Conservation (phyloP, 2,113 vertebrate genomes). For the Ardeotis arabs region DNA sequence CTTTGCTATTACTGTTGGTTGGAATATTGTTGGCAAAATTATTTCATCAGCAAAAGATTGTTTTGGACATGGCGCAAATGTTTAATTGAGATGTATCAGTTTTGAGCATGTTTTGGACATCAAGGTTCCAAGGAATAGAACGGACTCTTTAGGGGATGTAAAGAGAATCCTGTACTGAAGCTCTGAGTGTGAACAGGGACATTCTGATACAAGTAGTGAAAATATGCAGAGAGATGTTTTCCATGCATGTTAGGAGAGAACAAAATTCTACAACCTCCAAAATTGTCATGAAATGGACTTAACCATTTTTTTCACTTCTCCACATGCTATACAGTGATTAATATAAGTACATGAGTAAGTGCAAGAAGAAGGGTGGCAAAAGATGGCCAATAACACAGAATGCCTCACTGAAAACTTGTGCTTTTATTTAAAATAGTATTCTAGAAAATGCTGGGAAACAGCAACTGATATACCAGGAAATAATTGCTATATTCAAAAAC, state of each 20-base stretch:
- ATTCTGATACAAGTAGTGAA: background rate
- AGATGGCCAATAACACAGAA: background rate
- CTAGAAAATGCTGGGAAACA: background rate
- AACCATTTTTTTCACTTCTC: background rate
- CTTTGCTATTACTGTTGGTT: background rate
- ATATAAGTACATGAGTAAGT: background rate
- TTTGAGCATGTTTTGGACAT: background rate
- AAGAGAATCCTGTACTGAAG: background rate
- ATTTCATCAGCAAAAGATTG: background rate
- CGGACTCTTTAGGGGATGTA: background rate
- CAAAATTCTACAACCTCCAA: background rate
- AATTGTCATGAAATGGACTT: background rate
- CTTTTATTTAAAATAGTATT: background rate
- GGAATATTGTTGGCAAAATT: background rate
- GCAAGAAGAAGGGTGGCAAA: background rate
- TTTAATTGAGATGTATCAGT: background rate
- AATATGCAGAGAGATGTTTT: background rate
- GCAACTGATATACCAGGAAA: background rate
- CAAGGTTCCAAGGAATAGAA: background rate
- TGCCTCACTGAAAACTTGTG: background rate
- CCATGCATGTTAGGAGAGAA: background rate
- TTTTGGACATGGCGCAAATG: background rate
- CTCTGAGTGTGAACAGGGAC: background rate
- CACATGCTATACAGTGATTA: background rate
- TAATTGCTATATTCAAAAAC: background rate